Evolutionary conservation across 2,888 invertebrate species (phyloP).

Genomic region (Tigriopus californicus): DNA sequence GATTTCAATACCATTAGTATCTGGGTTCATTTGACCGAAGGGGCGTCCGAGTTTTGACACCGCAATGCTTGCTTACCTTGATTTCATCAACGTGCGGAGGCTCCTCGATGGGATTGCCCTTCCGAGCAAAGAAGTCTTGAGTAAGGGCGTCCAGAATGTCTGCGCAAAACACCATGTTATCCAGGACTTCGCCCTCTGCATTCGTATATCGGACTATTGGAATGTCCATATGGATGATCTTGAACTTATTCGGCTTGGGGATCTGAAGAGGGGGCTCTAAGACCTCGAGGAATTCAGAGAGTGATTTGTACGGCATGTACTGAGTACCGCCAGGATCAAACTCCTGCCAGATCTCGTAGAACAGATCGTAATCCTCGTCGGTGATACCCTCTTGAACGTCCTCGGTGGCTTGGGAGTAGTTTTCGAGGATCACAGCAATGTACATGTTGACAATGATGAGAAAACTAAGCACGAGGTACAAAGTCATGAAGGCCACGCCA

Average conservation of each 20-base stretch:
- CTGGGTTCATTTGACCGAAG: no score
- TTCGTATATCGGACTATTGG: conserved; percentile 50
- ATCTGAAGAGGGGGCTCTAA: conserved; percentile 91
- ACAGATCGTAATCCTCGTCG: conserved; percentile 98
- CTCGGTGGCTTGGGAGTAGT: conserved; percentile 96
- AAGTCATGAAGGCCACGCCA: conserved; percentile 81
- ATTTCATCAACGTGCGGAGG: conserved; percentile 46
- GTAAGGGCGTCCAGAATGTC: conserved; percentile 95
- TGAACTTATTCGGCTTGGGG: conserved; percentile 94
- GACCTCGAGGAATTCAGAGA: conserved; percentile 87
- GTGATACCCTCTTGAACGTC: conserved; percentile 85
- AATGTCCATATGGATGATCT: conserved; percentile 96
- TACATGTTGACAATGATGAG: conserved; percentile 99
- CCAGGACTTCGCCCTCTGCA: conserved; percentile 32
- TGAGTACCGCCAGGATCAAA: conserved; percentile 96
- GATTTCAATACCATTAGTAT: no score
- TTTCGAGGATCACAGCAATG: conserved; percentile 97
- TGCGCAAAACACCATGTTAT: conserved; percentile 91
- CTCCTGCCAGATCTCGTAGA: conserved; percentile 98
- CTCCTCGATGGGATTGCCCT: conserved; percentile 61
- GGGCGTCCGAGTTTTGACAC: no score
- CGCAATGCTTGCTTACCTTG: conserved; percentile 39
- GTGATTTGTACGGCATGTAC: conserved; percentile 82
- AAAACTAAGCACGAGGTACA: conserved; percentile 93
- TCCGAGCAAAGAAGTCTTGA: conserved; percentile 88